Base-by-base conservation (phyloP, 1,140 invertebrate species). In the Drosophila funebris region DNA sequence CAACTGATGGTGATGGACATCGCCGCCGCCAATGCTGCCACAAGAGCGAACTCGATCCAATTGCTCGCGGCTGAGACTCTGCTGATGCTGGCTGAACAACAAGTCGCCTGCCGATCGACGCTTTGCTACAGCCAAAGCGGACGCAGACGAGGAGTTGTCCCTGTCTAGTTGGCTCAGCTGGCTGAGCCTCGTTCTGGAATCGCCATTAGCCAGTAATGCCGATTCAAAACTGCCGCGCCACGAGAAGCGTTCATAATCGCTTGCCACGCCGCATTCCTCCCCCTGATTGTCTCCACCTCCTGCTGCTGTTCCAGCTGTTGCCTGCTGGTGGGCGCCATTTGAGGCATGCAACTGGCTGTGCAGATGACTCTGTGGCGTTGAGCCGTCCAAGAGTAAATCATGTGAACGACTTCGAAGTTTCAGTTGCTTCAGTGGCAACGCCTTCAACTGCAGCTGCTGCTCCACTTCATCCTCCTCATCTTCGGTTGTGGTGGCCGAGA, bases 141-240 rank as follows among this genome's bases (percentile, higher is more conserved):
- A 94, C 27, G 93, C 94, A 78, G 94, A 94, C 27, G 93, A 93
- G 71, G 94, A 94, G 39, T 93, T 93, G 85, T 96, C 96, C 39
- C 94, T 94, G 16, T 95, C 95, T 41, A 20, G 95, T 68, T 87
- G 81, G 48, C 81, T 90, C 92, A 41, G 96, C 92, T 46, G 95
- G 95, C 24, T 90, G 79, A 96, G 92, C 72, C 95, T 96, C 9
- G 95, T 96, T 57, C 96, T 93, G 1, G 96, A 96, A 87, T 97
- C 96, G 22, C 94, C 94, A 31, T 95, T 95, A 9, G 96, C 96
- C 90, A 97, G 94, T 31, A 97, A 92, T 7, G 96, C 96, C 3
- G 96, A 97, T 87, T 97, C 97, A 92, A 97, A 97, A 92, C 96
- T 97, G 54, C 96, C 96, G 64, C 96, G 93, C 96, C 97, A 97